phyloP scores from a whole-genome alignment of 2,797 vertebrate genomes.

The Lagorchestes hirsutus region DNA sequence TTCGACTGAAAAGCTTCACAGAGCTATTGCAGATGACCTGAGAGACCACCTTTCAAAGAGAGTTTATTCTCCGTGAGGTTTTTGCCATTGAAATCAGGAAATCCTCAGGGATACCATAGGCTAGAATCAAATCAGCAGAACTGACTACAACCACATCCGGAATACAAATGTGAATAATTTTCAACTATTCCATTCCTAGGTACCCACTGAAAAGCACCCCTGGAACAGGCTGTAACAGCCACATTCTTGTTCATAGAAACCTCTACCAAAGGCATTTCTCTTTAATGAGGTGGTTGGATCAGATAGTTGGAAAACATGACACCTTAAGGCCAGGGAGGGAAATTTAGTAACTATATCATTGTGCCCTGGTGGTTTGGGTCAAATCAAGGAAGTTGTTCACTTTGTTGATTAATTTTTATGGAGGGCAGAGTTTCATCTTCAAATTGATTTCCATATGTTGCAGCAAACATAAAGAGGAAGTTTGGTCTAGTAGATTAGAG shows the following conservation, averaged over 20 bases:
- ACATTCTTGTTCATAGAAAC: not conserved
- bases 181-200: constrained; percentile 9
- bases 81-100: constrained; percentile 51
- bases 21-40: not conserved
- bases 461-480: not conserved
- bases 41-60: constrained; percentile 26
- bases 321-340: constrained; percentile 58
- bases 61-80: constrained; percentile 37
- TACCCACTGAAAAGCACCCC: constrained; percentile 19
- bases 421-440: constrained; percentile 61
- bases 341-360: constrained; percentile 46
- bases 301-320: constrained; percentile 41
- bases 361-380: constrained; percentile 28
- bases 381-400: constrained; percentile 63
- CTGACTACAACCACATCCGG: constrained; percentile 37
- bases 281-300: not conserved
- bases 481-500: not conserved
- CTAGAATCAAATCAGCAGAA: constrained; percentile 41
- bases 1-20: constrained; percentile 7
- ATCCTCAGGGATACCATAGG: constrained; percentile 39
- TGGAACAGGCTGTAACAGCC: not conserved
- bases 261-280: not conserved
- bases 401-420: constrained; percentile 59
- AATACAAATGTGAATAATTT: constrained; percentile 64
- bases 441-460: not conserved